Evolutionary conservation across 2,113 vertebrate species (phyloP).

Genomic region (Pao palembangensis): DNA sequence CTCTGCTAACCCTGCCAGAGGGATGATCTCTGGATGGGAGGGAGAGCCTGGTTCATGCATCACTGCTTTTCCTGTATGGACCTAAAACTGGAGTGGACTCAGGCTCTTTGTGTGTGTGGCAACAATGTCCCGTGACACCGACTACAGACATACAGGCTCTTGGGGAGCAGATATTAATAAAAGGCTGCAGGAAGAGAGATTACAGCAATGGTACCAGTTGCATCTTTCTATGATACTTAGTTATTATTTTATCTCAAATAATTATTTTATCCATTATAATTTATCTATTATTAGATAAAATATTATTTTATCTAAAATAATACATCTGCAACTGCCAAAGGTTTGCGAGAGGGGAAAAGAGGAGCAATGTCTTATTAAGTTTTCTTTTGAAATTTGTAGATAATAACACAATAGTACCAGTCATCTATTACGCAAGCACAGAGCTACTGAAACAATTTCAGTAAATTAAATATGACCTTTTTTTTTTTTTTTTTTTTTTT

Average conservation of each 20-base stretch:
- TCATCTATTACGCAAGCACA: too few species aligned
- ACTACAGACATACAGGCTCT: conserved; percentile 52
- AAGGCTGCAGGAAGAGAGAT: conserved; percentile 14
- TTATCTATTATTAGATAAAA: too few species aligned
- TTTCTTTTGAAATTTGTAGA: not conserved
- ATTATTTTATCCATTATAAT: too few species aligned
- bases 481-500: too few species aligned
- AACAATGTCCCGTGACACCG: conserved; percentile 70
- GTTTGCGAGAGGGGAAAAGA: not conserved
- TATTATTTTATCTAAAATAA: too few species aligned
- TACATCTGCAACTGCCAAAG: not conserved
- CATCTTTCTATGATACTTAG: not conserved
- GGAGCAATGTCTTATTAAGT: not conserved
- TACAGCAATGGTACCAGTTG: conserved; percentile 5
- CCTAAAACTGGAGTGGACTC: conserved; percentile 56
- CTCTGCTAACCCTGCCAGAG: conserved; percentile 43
- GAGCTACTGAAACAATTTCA: too few species aligned
- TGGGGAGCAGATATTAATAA: conserved; percentile 36
- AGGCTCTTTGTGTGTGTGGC: conserved; percentile 53
- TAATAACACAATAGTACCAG: too few species aligned
- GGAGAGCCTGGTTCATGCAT: conserved; percentile 57
- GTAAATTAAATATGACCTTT: too few species aligned
- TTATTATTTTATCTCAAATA: too few species aligned
- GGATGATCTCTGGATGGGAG: conserved; percentile 41
- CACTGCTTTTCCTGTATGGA: conserved; percentile 60